A percentile compares a stretch with the other conserved stretches of the same genome.
Evolutionary conservation across 2,113 vertebrate species (phyloP).

Genomic region (Sphyrna mokarran): DNA sequence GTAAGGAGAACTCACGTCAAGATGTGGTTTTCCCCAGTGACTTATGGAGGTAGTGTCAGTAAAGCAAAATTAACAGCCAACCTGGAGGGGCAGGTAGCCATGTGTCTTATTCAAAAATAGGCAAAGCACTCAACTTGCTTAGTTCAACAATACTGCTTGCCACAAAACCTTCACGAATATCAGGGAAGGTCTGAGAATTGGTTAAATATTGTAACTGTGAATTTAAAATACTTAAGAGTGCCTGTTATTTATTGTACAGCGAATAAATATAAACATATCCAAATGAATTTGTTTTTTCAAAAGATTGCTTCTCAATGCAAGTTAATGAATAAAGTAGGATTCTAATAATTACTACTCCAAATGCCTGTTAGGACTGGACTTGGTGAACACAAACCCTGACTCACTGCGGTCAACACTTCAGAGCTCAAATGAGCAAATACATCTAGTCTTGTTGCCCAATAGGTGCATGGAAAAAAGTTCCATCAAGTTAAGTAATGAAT

Average conservation of each 20-base stretch:
- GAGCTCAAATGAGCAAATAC: conserved; percentile 67
- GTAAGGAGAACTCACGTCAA: not conserved
- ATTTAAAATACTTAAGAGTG: not conserved
- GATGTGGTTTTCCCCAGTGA: not conserved
- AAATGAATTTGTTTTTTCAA: not conserved
- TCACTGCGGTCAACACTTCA: conserved; percentile 51
- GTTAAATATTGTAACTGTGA: not conserved
- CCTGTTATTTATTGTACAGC: not conserved
- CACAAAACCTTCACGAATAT: not conserved
- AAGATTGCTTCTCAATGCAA: not conserved
- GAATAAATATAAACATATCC: not conserved
- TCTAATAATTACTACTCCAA: not conserved
- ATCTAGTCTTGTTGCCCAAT: conserved; percentile 53
- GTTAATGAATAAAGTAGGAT: not conserved
- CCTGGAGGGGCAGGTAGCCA: not conserved
- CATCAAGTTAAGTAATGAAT: not conserved
- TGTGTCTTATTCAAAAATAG: not conserved
- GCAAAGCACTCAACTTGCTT: not conserved
- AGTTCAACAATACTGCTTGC: not conserved
- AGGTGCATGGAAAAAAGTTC: conserved; percentile 37
- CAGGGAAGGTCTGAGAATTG: not conserved
- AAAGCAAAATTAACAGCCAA: not conserved
- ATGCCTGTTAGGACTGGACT: not conserved
- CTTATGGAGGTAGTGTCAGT: not conserved
- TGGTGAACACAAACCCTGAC: conserved; percentile 34